phyloP scores from a whole-genome alignment of 2,113 vertebrate genomes.

The Syngnathus typhle region DNA sequence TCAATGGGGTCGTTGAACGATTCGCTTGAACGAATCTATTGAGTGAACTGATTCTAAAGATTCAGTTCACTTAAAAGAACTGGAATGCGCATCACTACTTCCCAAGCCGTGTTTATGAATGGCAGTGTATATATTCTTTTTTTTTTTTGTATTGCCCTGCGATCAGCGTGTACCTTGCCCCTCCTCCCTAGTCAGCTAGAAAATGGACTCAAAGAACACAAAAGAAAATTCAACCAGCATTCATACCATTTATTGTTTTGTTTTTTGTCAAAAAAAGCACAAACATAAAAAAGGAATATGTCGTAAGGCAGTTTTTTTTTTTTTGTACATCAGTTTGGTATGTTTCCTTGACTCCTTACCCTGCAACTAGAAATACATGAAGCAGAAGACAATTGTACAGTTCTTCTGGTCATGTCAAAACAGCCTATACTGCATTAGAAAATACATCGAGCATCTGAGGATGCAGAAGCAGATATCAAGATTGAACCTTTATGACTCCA shows the following conservation, averaged over 20 bases:
- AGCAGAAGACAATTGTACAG: constrained; percentile 1
- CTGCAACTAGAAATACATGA: constrained; percentile 26
- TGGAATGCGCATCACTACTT: too few relatives aligned
- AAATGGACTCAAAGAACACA: neutral
- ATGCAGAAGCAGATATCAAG: constrained; percentile 32
- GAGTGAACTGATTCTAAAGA: too few relatives aligned
- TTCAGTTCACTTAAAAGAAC: too few relatives aligned
- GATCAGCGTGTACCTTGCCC: too few relatives aligned
- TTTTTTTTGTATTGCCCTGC: too few relatives aligned
- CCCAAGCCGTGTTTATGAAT: too few relatives aligned
- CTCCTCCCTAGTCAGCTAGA: too few relatives aligned
- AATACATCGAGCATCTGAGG: constrained; percentile 26
- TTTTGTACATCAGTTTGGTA: constrained; percentile 58
- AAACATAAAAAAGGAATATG: constrained; percentile 67
- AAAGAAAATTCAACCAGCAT: constrained; percentile 16
- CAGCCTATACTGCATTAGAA: constrained; percentile 47
- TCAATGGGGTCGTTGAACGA: too few relatives aligned
- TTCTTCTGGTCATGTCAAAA: constrained; percentile 8
- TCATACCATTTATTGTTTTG: constrained; percentile 58
- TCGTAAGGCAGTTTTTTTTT: constrained; percentile 65
- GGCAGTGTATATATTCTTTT: too few relatives aligned
- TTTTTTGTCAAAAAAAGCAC: constrained; percentile 62
- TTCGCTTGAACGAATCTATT: too few relatives aligned
- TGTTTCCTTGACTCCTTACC: constrained; percentile 22
- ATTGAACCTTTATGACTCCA: constrained; percentile 36